Conservation (phyloP, 2,888 invertebrate species). For the Xestia rhomboidea region DNA sequence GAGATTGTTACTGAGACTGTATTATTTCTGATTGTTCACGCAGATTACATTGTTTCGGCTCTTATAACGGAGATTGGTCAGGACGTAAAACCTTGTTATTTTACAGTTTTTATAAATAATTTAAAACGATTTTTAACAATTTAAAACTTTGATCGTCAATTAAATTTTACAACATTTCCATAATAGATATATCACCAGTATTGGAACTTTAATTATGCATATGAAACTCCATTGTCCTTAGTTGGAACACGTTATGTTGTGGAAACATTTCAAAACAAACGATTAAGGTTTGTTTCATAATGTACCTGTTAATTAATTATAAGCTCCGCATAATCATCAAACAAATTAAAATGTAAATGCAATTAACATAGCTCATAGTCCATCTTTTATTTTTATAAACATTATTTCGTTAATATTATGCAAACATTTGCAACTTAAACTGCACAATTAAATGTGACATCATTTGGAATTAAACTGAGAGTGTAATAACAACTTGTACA, state of each 20-base stretch:
- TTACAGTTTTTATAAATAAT: conserved; percentile 22
- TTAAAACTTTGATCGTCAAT: conserved; percentile 21
- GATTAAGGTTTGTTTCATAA: conserved; percentile 47
- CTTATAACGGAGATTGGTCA: conserved; percentile 56
- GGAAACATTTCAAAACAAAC: conserved; percentile 50
- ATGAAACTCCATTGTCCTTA: conserved; percentile 36
- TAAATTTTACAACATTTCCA: conserved; percentile 40
- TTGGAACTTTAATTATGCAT: conserved; percentile 40
- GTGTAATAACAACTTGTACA: neutral
- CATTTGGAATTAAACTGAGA: conserved; percentile 11
- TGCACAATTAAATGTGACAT: conserved; percentile 19
- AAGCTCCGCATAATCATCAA: conserved; percentile 43
- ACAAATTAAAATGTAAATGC: conserved; percentile 60
- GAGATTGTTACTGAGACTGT: conserved; percentile 59
- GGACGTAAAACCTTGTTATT: conserved; percentile 42
- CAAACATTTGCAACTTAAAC: conserved; percentile 27
- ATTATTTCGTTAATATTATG: conserved; percentile 32
- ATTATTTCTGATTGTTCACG: conserved; percentile 69
- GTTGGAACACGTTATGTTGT: conserved; percentile 22
- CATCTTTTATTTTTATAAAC: conserved; percentile 44
- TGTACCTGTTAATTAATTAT: conserved; percentile 48
- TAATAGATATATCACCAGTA: conserved; percentile 27
- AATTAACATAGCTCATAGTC: conserved; percentile 57
- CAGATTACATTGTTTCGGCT: conserved; percentile 71
- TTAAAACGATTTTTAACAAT: neutral